phyloP scores from a whole-genome alignment of 2,888 invertebrate genomes.

The Platerodrilus igneus region DNA sequence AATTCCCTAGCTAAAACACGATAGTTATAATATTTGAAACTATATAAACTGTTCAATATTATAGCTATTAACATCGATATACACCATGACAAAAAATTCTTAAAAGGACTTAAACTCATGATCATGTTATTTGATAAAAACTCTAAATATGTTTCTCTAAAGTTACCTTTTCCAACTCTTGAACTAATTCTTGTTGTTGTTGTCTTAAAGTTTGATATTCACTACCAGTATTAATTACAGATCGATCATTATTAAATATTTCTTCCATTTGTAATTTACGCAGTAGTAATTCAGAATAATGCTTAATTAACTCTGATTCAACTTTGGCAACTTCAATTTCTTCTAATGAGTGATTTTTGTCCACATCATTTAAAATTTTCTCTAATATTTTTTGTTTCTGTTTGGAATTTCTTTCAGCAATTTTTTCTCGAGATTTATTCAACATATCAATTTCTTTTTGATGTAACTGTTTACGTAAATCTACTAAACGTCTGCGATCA shows the following conservation, averaged over 20 bases:
- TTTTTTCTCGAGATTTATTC: constrained; percentile 27
- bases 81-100: no score
- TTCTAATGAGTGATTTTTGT: constrained; percentile 22
- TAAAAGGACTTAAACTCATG: no score
- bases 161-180: constrained; percentile 22
- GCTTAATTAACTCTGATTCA: constrained; percentile 33
- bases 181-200: constrained; percentile 27
- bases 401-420: constrained; percentile 26
- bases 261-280: constrained; percentile 35
- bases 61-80: no score
- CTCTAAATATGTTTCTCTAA: not conserved
- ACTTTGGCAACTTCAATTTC: constrained; percentile 25
- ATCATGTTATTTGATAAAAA: not conserved
- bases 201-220: constrained; percentile 18
- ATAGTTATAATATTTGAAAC: no score
- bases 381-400: constrained; percentile 26
- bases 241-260: constrained; percentile 13
- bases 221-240: constrained; percentile 6
- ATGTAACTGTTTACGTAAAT: constrained; percentile 33
- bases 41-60: no score
- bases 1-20: no score
- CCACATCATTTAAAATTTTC: constrained; percentile 29
- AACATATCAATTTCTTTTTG: constrained; percentile 35
- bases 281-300: constrained; percentile 36
- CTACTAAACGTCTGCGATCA: constrained; percentile 32